Base-by-base conservation (phyloP, 2,113 vertebrate genomes). In the Eidolon helvum region DNA sequence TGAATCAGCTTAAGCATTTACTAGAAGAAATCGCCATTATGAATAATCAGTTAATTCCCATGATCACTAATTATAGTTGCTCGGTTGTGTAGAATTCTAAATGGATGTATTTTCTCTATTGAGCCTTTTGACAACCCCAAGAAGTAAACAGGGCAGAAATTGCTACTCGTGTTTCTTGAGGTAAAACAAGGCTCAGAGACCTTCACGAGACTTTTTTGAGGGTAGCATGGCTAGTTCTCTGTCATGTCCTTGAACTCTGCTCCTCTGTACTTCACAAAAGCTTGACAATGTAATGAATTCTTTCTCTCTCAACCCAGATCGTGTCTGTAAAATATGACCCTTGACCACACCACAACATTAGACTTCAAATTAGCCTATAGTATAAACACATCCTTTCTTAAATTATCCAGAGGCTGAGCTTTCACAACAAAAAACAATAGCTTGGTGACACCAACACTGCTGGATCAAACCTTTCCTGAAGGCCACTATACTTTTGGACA, bases 381-480 rank as follows among this genome's bases (percentile, higher is more conserved):
- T 85, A 30, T 83, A 96, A 84, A 97, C 93, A 97, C 50, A 93
- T 92, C 91, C n/a, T 74, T 48, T 35, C 53, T 94, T 87, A 33
- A 91, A 78, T 88, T 74, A 83, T 91, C 89, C 93, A 82, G 91
- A 93, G 91, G 79, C 96, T 84, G 92, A 88, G 43, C 40, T 96
- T 92, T 97, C 88, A 97, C 94, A 87, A 95, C 40, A 97, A 98
- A 98, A 98, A 97, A 95, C 93, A 97, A 93, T 96, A 85, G 69
- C 16, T 71, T 33, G 19, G 40, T 55, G 21, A 77, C 38, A 38
- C 0, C 72, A 22, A 40, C 26, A 1, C 12, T 12, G 43, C 85
- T 72, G 24, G 69, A 85, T 75, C 82, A 40, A 91, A 74, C 24
- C 22, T 83, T 74, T 91, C 91, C 55, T 94, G 86, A n/a, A 66